Percentiles rank a stretch among this genome's conserved stretches.
Conservation (phyloP, 2,888 invertebrate genomes). For the Drosophila fulvimacula region DNA sequence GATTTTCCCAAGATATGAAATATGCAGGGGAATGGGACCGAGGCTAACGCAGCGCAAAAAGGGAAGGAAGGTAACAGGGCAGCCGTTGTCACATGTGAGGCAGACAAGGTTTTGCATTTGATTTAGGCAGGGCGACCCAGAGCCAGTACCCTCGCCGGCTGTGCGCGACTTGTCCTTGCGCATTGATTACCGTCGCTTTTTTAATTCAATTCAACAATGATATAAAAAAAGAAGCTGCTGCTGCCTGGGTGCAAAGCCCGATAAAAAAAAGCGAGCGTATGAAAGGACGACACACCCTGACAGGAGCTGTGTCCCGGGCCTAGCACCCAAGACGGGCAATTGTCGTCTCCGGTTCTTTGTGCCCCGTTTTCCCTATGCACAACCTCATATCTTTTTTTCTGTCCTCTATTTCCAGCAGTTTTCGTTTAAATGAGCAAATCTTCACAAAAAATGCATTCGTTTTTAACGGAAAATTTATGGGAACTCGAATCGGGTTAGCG, state of each 20-base stretch:
- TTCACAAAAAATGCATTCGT: conserved; percentile 59
- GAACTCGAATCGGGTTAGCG: conserved; percentile 35
- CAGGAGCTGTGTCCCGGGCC: conserved; percentile 31
- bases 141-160: conserved; percentile 62
- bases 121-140: conserved; percentile 51
- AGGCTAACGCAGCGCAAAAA: conserved; percentile 4
- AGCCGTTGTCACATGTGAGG: conserved; percentile 74
- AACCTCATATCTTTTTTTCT: conserved; percentile 33
- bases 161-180: conserved; percentile 64
- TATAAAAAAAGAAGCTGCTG: conserved; percentile 52
- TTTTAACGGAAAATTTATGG: conserved; percentile 80
- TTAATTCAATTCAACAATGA: conserved; percentile 79
- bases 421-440: conserved; percentile 77
- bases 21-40: conserved; percentile 42
- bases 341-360: conserved; percentile 62
- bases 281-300: conserved; percentile 46
- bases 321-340: conserved; percentile 64
- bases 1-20: conserved; percentile 83
- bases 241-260: conserved; percentile 44
- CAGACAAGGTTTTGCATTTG: conserved; percentile 71
- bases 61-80: conserved; percentile 24
- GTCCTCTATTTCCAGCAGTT: conserved; percentile 57
- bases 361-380: conserved; percentile 23
- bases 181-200: conserved; percentile 79
- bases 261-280: conserved; percentile 29